These are phyloP conservation scores for Intellagama lesueurii DNA, from an alignment of 2,797 vertebrate species.

Conservation along the genomic window DNA sequence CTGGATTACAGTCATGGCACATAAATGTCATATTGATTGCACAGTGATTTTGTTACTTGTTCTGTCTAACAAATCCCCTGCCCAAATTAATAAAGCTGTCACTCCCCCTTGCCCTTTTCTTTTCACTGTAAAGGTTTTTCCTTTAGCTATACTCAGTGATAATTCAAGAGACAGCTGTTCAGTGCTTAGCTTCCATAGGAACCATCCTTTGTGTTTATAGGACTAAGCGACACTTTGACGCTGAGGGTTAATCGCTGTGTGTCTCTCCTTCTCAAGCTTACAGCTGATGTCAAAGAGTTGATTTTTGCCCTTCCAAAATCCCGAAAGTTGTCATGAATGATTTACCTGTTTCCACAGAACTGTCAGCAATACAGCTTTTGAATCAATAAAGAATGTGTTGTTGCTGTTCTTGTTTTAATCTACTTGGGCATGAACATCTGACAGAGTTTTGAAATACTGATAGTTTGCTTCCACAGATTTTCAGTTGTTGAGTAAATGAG, in stretches of 20 bases:
- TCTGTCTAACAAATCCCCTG: not conserved
- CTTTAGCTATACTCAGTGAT: constrained; percentile 31
- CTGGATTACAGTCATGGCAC: not conserved
- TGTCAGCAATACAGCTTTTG: constrained; percentile 43
- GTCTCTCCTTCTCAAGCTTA: constrained; percentile 30
- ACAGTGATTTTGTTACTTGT: not conserved
- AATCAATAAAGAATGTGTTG: constrained; percentile 23
- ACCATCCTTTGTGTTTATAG: not conserved
- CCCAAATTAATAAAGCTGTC: not conserved
- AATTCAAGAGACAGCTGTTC: constrained; percentile 1
- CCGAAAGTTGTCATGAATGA: constrained; percentile 46
- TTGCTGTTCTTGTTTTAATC: constrained; percentile 15
- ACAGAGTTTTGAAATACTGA: constrained; percentile 36
- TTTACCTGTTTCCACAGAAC: constrained; percentile 9
- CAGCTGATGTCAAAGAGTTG: constrained; percentile 26
- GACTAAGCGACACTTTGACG: constrained; percentile 8
- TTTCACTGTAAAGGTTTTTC: not conserved
- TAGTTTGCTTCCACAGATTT: not conserved
- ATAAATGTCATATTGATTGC: not conserved
- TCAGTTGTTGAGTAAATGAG: constrained; percentile 11
- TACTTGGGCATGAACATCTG: constrained; percentile 32
- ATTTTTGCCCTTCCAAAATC: constrained; percentile 18
- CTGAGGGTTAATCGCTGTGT: constrained; percentile 25
- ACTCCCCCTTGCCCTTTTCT: not conserved
- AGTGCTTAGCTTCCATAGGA: constrained; percentile 2